Percentiles rank a stretch among this genome's conserved stretches.
phyloP scores from a whole-genome alignment of 2,113 vertebrate genomes.

The Rhombomys opimus region DNA sequence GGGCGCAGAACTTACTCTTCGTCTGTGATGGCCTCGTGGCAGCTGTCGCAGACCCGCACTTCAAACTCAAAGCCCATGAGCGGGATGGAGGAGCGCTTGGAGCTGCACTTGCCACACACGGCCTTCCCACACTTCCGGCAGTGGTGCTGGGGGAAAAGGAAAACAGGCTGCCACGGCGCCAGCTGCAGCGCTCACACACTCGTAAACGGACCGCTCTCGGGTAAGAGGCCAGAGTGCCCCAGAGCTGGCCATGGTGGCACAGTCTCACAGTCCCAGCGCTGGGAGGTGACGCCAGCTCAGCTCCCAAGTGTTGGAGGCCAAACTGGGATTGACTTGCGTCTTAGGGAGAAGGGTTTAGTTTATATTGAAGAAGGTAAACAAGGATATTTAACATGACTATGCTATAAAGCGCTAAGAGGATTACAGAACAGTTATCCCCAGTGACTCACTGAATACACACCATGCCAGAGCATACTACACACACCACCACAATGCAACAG shows the following conservation, averaged over 20 bases:
- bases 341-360: neutral
- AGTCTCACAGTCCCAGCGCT: neutral
- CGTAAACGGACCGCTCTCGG: no score
- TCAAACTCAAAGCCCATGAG: conserved; percentile 99
- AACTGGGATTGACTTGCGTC: neutral
- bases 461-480: neutral
- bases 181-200: accelerated
- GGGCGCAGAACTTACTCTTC: conserved; percentile 93
- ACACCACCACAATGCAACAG: neutral
- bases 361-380: neutral
- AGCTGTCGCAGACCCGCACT: conserved; percentile 97
- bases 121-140: conserved; percentile 98
- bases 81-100: conserved; percentile 96
- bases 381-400: neutral
- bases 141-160: conserved; percentile 91
- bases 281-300: neutral
- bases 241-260: neutral
- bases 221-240: neutral
- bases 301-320: neutral
- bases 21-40: conserved; percentile 96
- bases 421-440: neutral
- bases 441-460: neutral
- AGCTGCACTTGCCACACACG: conserved; percentile 97
- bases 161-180: neutral
- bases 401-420: neutral